Evolutionary conservation across 2,113 vertebrate species (phyloP), one percentile per base, ranked within the genome.

Genomic region (Albula goreensis): DNA sequence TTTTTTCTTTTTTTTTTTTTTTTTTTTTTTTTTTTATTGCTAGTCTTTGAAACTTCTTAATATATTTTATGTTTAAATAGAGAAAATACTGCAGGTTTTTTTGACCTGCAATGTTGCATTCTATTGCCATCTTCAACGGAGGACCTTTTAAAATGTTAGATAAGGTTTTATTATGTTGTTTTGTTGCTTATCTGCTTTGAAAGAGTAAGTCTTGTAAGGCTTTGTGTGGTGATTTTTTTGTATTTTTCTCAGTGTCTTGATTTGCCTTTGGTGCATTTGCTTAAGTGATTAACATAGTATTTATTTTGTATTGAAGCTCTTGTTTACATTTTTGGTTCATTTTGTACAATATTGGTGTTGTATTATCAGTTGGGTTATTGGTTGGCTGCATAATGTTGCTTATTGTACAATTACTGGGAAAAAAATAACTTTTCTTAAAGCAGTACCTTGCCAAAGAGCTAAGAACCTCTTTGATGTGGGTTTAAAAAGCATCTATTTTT

Each of bases 401-500:
- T 98, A 97, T 97, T 98, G 97, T 99, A 97, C 97, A 97, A 96
- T 95, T 97, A 97, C 96, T 93, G 94, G 95, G 96, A 93, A 74
- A 74, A 84, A 78, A 85, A 79, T 80, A 79, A 53, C 74, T 85
- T 94, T 97, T 99, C 97, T 87, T 99, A 98, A 98, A 98, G 97
- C 96, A 97, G 97, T 98, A 98, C 97, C 97, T 99, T 99, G 97
- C 97, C 97, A 99, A 99, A 99, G 98, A 99, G 98, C 97, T 96
- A 97, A 97, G 95, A 98, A 97, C 97, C 98, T 99, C 97, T 99
- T 99, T 99, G 97, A 98, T 97, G 98, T 98, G 97, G 96, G 97
- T 99, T 98, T 98, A 94, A 95, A 96, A 98, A 98, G 97, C 96
- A 96, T 99, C 96, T 99, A 99, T 99, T 99, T 99, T 99, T 99